Base-by-base conservation (phyloP, 2,888 invertebrate genomes). In the Pharmacophagus antenor region DNA sequence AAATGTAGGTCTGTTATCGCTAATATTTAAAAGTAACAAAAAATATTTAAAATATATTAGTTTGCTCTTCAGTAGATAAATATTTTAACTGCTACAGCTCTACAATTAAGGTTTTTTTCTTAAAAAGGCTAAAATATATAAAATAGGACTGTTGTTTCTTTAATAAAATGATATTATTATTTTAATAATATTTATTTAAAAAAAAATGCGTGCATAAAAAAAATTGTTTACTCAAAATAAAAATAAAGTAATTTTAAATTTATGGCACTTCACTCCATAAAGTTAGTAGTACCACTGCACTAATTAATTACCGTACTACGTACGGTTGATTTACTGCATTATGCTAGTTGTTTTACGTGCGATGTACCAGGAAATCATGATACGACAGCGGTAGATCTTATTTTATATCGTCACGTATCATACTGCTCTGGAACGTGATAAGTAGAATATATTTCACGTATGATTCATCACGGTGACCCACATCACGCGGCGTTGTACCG, bases 401-500 rank as follows among this genome's bases (percentile, higher is more conserved):
- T 58, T 63, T 58, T 60, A 80, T 70, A 66, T 69, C 76, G 76
- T 84, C 83, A 84, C 82, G 82, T 82, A 80, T 72, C 72, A 69
- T 71, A 76, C 68, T 73, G 71, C 56, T 61, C 68, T 71, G 71
- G 73, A 74, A 73, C 74, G 72, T 71, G 74, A 67, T 65, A 44
- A 64, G 61, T 63, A 66, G 65, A 70, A 72, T 71, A 65, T 65
- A 66, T 67, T 75, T 77, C 76, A 77, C 71, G 70, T 80, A 74
- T 82, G 84, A 86, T 78, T 84, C 83, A 84, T 80, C 75, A 72
- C 69, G 63, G 62, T 76, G 80, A 79, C 85, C 85, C 71, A 85
- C 75, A 81, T 84, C 79, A 81, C 72, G 73, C 66, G 55, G 71
- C 67, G 71, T 67, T 67, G 62, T 75, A 77, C 79, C 71, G 80